Percentiles rank a stretch among this genome's conserved stretches.
Evolutionary conservation across 2,797 vertebrate genomes (phyloP).

Genomic region (Octomys mimax): DNA sequence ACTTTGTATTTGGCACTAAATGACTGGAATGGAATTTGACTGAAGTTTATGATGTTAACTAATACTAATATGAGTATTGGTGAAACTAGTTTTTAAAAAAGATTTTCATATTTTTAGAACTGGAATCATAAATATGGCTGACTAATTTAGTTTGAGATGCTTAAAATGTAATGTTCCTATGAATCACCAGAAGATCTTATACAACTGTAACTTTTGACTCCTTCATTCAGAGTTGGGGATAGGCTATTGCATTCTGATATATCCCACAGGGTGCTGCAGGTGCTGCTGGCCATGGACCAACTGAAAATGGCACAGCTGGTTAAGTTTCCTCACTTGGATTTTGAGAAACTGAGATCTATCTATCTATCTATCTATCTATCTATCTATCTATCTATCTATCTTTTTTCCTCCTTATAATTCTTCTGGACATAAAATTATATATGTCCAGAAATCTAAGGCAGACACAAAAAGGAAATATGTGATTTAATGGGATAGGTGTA

Average conservation of each 20-base stretch:
- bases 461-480: neutral
- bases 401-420: neutral
- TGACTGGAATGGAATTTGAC: neutral
- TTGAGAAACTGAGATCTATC: constrained; percentile 7
- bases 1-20: neutral
- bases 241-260: neutral
- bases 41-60: constrained; percentile 28
- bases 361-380: too few relatives aligned
- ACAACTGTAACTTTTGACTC: constrained; percentile 60
- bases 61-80: neutral
- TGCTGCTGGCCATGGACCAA: neutral
- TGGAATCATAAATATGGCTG: constrained; percentile 14
- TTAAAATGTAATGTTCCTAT: constrained; percentile 67
- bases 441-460: neutral
- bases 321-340: neutral
- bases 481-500: neutral
- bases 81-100: neutral
- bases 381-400: too few relatives aligned
- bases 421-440: neutral
- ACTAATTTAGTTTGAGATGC: constrained; percentile 50
- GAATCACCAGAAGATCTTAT: constrained; percentile 14
- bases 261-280: neutral
- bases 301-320: neutral
- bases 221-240: neutral
- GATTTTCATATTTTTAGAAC: constrained; percentile 51